Conservation (phyloP, 2,113 vertebrate species). For the Heteronetta atricapilla region DNA sequence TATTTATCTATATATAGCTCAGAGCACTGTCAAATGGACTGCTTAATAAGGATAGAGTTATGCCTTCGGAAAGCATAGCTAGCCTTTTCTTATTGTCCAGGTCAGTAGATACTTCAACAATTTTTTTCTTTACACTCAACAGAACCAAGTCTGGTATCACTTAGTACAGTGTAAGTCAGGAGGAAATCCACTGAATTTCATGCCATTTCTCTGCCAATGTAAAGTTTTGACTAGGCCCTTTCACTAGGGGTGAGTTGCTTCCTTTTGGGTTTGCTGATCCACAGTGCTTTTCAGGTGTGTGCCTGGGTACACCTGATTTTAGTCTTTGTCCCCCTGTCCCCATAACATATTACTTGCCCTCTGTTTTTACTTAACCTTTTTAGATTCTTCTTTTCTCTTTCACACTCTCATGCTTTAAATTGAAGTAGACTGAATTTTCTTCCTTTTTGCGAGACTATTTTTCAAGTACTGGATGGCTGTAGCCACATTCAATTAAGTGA, state of each 20-base stretch:
- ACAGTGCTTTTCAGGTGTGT: background rate
- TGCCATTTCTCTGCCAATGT: background rate
- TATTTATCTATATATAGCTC: conserved; percentile 3
- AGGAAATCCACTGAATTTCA: background rate
- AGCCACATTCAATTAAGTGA: background rate
- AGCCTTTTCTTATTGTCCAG: background rate
- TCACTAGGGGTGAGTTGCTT: background rate
- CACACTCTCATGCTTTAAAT: background rate
- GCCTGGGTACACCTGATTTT: background rate
- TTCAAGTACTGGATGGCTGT: background rate
- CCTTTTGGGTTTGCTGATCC: background rate
- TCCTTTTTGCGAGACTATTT: background rate
- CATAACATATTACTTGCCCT: background rate
- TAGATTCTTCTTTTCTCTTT: background rate
- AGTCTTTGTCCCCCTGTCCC: background rate
- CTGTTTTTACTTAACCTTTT: background rate
- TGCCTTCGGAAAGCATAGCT: background rate
- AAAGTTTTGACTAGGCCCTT: background rate
- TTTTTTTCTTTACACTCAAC: background rate
- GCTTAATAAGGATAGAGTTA: background rate
- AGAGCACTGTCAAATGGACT: background rate
- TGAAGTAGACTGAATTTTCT: background rate
- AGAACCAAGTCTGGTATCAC: background rate
- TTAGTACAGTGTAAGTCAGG: background rate
- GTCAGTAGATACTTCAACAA: background rate